Evolutionary conservation across 1,140 invertebrate genomes (phyloP), one percentile per base, ranked within the genome.

Genomic region (Sinella curviseta): DNA sequence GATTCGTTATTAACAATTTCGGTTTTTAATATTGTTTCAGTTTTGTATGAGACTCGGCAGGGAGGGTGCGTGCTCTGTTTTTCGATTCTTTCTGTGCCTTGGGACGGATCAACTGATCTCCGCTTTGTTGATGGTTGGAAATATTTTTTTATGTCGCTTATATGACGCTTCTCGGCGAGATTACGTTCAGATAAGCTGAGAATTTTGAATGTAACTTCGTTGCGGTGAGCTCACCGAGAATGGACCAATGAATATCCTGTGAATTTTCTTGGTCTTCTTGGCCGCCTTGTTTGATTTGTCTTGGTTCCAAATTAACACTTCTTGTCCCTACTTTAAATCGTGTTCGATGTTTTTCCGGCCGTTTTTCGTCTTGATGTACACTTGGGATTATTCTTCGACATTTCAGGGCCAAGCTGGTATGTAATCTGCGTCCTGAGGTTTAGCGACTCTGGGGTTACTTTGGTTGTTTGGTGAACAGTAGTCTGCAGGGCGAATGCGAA

Each of bases 401-500:
- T 4, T 16, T 26, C 35, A n/a, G 76, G 14, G 67, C 80, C 81
- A 54, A 82, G 60, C 0, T 78, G 78, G 28, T 74, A 30, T 30
- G 30, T 17, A 34, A 87, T 76, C 77, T 87, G 85, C 57, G 86
- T 75, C 28, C 85, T 86, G 55, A 87, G 86, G 17, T 85, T 88
- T 3, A 87, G 75, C 28, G 85, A 85, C 4, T 85, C 86, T 8
- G 87, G 86, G 0, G 86, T 85, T 35, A 83, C 86, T 12, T 84
- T 76, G 3, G 86, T 88, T 0, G 85, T 81, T 20, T 85, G 80
- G 80, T 86, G 77, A 1, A 84, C 78, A 0, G 85, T 86, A 1
- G 86, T 86, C 70, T 88, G 88, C 78, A 87, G 85, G 0, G 87
- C 87, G 76, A 87, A 88, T 0, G 85, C 81, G 12, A 89, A 84